These are phyloP conservation scores for Pachypeltis micranthus DNA, from an alignment of 1,140 invertebrate species.

Conservation along the genomic window DNA sequence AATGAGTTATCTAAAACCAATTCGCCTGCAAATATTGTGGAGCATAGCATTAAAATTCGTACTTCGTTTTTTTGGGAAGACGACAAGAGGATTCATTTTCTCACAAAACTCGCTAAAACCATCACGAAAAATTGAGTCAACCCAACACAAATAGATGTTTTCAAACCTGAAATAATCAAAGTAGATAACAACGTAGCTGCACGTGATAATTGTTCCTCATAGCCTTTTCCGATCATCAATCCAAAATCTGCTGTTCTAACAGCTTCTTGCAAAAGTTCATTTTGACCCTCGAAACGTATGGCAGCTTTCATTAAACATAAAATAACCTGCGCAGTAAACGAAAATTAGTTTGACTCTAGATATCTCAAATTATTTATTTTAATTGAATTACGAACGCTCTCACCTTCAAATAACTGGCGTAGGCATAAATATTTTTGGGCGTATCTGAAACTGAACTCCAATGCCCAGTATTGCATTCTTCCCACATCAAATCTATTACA, in stretches of 20 bases:
- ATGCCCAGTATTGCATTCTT: conserved; percentile 69
- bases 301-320: not conserved
- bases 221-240: conserved; percentile 52
- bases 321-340: not conserved
- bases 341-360: not conserved
- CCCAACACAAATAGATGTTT: no score
- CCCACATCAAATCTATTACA: conserved; percentile 62
- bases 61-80: no score
- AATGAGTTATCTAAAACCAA: no score
- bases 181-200: conserved; percentile 21
- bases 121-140: no score
- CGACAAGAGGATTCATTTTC: no score
- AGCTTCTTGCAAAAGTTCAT: conserved; percentile 37
- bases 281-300: conserved; percentile 10
- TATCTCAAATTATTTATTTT: not conserved
- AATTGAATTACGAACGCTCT: conserved; percentile 2
- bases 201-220: conserved; percentile 21
- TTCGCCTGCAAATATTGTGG: no score
- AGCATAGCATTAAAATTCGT: no score
- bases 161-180: no score
- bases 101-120: no score
- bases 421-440: conserved; percentile 47
- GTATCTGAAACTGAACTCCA: conserved; percentile 62
- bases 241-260: conserved; percentile 68
- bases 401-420: conserved; percentile 49